Conservation (phyloP, 2,888 invertebrate species). For the Autographa pulchrina region DNA sequence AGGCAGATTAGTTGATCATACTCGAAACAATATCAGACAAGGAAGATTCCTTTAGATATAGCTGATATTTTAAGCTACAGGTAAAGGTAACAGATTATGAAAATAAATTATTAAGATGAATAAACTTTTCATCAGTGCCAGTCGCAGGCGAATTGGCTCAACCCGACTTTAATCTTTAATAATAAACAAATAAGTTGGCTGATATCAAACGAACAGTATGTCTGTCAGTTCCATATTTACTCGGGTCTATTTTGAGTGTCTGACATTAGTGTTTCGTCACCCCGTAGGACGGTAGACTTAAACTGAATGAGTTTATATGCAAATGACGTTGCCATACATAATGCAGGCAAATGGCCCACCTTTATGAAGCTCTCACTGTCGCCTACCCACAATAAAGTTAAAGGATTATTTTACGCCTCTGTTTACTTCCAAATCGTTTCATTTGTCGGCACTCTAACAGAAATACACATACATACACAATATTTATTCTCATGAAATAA, state of each 20-base stretch:
- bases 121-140: slow-evolving; percentile 15
- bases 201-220: slow-evolving; percentile 31
- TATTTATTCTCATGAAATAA: no score
- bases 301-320: slow-evolving; percentile 57
- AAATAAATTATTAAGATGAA: slow-evolving; percentile 21
- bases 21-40: neutral
- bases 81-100: neutral
- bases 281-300: slow-evolving; percentile 44
- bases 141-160: slow-evolving; percentile 23
- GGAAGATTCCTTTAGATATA: no score
- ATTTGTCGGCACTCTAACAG: neutral
- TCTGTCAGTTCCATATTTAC: slow-evolving; percentile 45
- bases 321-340: slow-evolving; percentile 48
- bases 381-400: slow-evolving; percentile 31
- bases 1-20: neutral
- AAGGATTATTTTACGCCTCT: slow-evolving; percentile 13
- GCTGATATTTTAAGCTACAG: neutral
- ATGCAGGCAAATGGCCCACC: slow-evolving; percentile 37
- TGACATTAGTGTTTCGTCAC: slow-evolving; percentile 40
- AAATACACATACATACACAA: neutral
- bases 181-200: slow-evolving; percentile 41
- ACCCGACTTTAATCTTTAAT: slow-evolving; percentile 32
- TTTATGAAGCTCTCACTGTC: slow-evolving; percentile 29
- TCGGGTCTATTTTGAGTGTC: slow-evolving; percentile 47
- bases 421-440: neutral